Evolutionary conservation across 2,888 invertebrate species (phyloP), one percentile per base, ranked within the genome.

Genomic region (Disparrhopalites patrizii): DNA sequence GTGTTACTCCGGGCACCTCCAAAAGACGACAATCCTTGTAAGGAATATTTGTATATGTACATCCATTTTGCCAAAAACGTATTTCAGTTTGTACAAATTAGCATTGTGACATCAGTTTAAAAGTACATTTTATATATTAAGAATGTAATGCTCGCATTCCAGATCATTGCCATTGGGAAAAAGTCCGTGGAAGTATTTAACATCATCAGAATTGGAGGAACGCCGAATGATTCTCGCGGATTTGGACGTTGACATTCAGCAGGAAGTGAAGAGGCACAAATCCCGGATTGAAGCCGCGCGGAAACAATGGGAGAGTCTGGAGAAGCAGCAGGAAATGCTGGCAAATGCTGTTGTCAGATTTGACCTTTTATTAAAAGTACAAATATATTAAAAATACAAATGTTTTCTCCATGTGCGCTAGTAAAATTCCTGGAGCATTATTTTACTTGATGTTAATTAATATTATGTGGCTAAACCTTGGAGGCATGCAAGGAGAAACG

Each of bases 181-280:
- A 23, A 3, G 3, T 20, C 58, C 58, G 3, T 58, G 58, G 58
- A 58, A 58, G 28, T 60, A 50, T 31, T 60, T 31, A 20, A 31
- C 50, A 3, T 30, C n/a, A n/a, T 13, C 31, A 1, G 50, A 60
- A 18, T 7, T 60, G 13, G 60, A 60, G 31, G 27, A 60, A 28
- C 47, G 60, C 4, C 27, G 33, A 30, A 47, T 43, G 15, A 28
- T 50, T 30, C 23, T 50, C 18, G 23, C 50, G 2, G 3, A 27
- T 2, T 31, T 58, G 10, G 60, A 60, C 25, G 25, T 20, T 50
- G 28, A 60, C 7, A 30, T 60, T 13, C 10, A 50, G 33, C 10
- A 27, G 13, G 30, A 50, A 15, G 20, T 15, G 1, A 50, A 8
- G 13, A 18, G 31, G 7, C 10, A 2, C 23, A 60, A 60, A 31